Conservation (phyloP, 1,140 invertebrate genomes). For the Sarcophaga peregrina region DNA sequence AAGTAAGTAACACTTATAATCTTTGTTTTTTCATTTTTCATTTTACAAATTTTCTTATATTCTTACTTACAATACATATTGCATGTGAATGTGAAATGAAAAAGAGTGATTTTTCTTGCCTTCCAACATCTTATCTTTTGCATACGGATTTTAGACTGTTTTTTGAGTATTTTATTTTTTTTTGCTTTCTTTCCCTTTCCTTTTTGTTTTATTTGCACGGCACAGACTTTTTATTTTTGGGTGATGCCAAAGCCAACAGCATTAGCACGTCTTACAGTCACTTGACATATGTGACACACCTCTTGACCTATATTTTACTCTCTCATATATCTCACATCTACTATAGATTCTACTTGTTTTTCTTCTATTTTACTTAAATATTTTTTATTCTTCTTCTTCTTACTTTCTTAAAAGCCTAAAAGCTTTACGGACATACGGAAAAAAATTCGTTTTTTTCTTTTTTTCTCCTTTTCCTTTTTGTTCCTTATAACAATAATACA, state of each 20-base stretch:
- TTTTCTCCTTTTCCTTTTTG: background rate
- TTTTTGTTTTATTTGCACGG: too few species aligned
- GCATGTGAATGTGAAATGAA: too few species aligned
- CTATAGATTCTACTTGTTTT: too few species aligned
- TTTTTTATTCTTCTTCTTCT: background rate
- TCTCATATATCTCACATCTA: too few species aligned
- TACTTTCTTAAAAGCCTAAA: constrained; percentile 25
- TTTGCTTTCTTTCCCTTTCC: too few species aligned
- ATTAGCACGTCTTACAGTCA: constrained; percentile 37
- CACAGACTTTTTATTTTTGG: background rate
- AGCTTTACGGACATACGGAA: background rate
- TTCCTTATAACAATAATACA: background rate
- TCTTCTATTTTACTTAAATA: background rate
- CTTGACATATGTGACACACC: constrained; percentile 41
- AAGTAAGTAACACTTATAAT: constrained; percentile 5
- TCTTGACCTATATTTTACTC: constrained; percentile 35
- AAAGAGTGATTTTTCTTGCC: background rate
- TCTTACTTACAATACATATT: too few species aligned
- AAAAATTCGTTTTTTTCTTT: too few species aligned
- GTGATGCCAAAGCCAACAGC: constrained; percentile 26
- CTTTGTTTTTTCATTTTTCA: background rate
- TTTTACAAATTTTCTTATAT: too few species aligned
- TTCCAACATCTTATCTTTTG: constrained; percentile 13
- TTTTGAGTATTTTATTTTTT: background rate
- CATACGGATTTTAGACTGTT: background rate